Evolutionary conservation across 1,140 invertebrate species (phyloP).

Genomic region (Aphidius ervi): DNA sequence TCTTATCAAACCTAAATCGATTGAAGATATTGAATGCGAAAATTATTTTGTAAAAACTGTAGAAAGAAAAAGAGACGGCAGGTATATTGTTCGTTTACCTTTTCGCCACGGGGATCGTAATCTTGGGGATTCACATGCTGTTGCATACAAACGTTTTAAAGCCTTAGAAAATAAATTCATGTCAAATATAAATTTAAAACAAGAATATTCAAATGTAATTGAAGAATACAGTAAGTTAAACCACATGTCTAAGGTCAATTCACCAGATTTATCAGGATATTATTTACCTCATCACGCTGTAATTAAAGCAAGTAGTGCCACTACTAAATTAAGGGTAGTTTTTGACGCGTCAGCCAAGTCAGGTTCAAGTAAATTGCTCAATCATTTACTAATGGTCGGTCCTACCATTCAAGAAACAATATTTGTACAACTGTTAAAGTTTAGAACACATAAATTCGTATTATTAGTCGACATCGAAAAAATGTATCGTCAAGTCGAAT

Average conservation of each 20-base stretch:
- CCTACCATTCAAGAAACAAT: constrained; percentile 36
- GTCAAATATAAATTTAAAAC: constrained; percentile 18
- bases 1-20: constrained; percentile 10
- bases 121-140: constrained; percentile 23
- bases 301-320: constrained; percentile 23
- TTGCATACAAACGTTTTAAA: constrained; percentile 25
- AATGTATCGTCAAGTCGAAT: constrained; percentile 41
- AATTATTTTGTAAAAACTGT: constrained; percentile 26
- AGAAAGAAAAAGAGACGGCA: constrained; percentile 17
- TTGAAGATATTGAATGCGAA: constrained; percentile 25
- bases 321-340: constrained; percentile 31
- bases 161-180: constrained; percentile 27
- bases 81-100: constrained; percentile 27
- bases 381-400: constrained; percentile 29
- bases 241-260: constrained; percentile 21
- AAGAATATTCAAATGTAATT: constrained; percentile 30
- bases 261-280: constrained; percentile 6
- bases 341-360: constrained; percentile 29
- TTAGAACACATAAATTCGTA: constrained; percentile 32
- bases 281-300: constrained; percentile 39
- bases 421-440: constrained; percentile 33
- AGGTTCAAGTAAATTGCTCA: constrained; percentile 3
- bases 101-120: constrained; percentile 21
- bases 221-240: constrained; percentile 29
- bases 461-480: constrained; percentile 43